Evolutionary conservation across 2,888 invertebrate species (phyloP).

Genomic region (Pteria penguin): DNA sequence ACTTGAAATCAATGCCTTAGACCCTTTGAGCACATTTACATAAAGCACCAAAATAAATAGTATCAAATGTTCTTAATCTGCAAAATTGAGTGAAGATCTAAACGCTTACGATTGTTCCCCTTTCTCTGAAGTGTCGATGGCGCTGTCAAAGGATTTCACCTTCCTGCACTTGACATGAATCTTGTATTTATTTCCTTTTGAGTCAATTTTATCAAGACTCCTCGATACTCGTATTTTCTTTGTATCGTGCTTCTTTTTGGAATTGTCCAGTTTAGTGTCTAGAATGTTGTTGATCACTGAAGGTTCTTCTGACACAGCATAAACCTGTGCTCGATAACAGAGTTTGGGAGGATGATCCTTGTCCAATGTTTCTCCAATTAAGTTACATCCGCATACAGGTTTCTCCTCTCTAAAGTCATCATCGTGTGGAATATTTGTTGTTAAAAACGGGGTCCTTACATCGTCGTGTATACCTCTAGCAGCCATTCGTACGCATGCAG

Average conservation of each 20-base stretch:
- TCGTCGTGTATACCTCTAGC: constrained; percentile 44
- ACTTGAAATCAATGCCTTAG: no score
- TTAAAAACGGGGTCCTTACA: constrained; percentile 30
- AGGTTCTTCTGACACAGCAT: constrained; percentile 14
- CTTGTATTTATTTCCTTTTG: constrained; percentile 15
- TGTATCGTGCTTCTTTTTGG: neutral
- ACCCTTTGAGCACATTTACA: constrained; percentile 4
- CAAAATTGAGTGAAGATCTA: no score
- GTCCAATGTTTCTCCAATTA: no score
- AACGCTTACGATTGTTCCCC: neutral
- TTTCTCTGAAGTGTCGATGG: neutral
- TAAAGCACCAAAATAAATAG: neutral
- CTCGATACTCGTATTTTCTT: constrained; percentile 18
- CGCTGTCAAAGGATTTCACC: constrained; percentile 20
- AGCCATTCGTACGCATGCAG: constrained; percentile 38
- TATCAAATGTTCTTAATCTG: no score
- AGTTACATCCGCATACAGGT: constrained; percentile 2
- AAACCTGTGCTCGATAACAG: constrained; percentile 9
- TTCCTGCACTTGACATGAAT: constrained; percentile 23
- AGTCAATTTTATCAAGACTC: constrained; percentile 19
- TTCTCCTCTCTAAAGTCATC: constrained; percentile 17
- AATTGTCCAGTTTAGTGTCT: neutral
- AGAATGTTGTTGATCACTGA: neutral
- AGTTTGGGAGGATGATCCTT: neutral
- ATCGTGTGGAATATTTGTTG: constrained; percentile 39